These are phyloP conservation scores for Mastacembelus armatus DNA, from an alignment of 2,797 vertebrate genomes.

Conservation along the genomic window DNA sequence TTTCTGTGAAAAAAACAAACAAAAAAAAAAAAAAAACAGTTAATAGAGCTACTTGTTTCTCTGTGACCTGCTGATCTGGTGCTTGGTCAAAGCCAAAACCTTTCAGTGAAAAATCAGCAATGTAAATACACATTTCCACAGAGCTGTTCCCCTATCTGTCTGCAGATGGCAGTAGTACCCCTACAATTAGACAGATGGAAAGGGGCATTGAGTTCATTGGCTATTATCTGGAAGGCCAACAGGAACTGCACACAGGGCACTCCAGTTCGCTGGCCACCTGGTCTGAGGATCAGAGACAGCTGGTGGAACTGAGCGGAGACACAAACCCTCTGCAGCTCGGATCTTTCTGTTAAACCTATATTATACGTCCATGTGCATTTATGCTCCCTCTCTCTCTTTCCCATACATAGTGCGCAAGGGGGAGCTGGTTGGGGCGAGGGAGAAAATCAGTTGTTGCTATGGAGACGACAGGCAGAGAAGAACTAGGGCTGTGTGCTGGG, in stretches of 20 bases:
- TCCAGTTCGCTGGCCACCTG: conserved; percentile 87
- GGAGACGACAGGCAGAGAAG: conserved; percentile 80
- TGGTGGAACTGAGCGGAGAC: conserved; percentile 79
- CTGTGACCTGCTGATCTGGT: background rate
- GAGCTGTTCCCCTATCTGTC: conserved; percentile 45
- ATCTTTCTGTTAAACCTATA: conserved; percentile 61
- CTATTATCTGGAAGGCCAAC: conserved; percentile 86
- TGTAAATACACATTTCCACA: conserved; percentile 32
- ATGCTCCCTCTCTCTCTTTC: conserved; percentile 25
- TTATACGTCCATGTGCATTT: conserved; percentile 36
- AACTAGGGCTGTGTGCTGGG: conserved; percentile 76
- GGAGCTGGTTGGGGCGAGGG: conserved; percentile 67
- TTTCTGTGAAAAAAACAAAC: conserved; percentile 82
- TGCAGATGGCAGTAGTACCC: conserved; percentile 75
- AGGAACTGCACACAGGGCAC: conserved; percentile 85
- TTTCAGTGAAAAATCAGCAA: conserved; percentile 8
- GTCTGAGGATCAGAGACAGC: conserved; percentile 85
- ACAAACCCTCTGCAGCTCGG: conserved; percentile 66
- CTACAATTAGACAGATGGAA: conserved; percentile 59
- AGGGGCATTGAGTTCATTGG: conserved; percentile 86
- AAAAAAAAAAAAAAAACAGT: conserved; percentile 21
- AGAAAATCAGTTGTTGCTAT: conserved; percentile 82
- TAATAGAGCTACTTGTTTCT: background rate
- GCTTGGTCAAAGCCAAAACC: background rate
- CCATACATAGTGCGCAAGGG: conserved; percentile 62